Evolutionary conservation across 2,113 vertebrate species (phyloP), one percentile per base, ranked within the genome.

Genomic region (Calidris pygmaea): DNA sequence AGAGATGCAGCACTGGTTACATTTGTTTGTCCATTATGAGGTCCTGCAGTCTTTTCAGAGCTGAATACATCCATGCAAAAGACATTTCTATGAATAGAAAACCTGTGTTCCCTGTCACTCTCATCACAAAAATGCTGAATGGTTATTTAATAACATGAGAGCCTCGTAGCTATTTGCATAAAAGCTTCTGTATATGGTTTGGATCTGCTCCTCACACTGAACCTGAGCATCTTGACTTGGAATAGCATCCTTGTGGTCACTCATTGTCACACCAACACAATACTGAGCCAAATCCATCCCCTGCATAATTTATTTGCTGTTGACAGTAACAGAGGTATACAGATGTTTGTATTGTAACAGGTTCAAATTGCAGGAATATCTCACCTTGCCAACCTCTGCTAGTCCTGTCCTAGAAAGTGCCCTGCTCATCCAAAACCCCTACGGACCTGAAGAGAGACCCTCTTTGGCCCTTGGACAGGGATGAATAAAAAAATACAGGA

Each of bases 21-120:
- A 74, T 72, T 70, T 55, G 72, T 56, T 86, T 83, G 85, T 82
- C 71, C 86, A 21, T 91, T 47, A 84, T 2, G 2, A 92, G 59
- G 80, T 82, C 70, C 59, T 67, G 73, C 30, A 68, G 45, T 55
- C 47, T 75, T 88, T 90, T 77, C 92, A 83, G 63, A 86, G 75
- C 37, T 93, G 82, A 89, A 87, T 79, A 85, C 58, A 96, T 74
- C 53, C 96, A 91, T 47, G 90, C 37, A 87, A 73, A 94, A 65
- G 58, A n/a, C 41, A 89, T 56, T 76, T 56, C 59, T 59, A 65
- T 84, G 72, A 95, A 87, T 84, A 67, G 23, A 87, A 88, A 94
- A 78, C 14, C 47, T 4, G 8, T 79, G 84, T 29, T 95, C 27
- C 50, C 87, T 79, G 80, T 55, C 85, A 89, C 32, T 92, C 71